A percentile compares a stretch with the other conserved stretches of the same genome.
Evolutionary conservation across 2,797 vertebrate species (phyloP).

Genomic region (Myotis daubentonii): DNA sequence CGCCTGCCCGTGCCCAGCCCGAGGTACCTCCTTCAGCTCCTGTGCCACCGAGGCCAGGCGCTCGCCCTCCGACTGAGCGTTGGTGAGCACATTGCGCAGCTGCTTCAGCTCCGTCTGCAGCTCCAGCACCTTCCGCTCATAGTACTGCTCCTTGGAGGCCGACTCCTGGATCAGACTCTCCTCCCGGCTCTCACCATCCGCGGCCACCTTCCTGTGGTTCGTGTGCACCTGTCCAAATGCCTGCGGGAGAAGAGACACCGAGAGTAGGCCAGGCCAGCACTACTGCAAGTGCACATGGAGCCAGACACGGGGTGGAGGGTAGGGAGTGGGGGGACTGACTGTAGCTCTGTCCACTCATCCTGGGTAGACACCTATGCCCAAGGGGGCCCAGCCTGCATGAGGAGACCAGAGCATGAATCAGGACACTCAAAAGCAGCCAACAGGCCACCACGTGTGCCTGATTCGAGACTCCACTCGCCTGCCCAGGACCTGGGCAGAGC

Average conservation of each 20-base stretch:
- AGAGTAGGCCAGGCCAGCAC: not conserved
- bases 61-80: slow-evolving; percentile 95
- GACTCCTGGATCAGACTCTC: slow-evolving; percentile 97
- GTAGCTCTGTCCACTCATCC: not conserved
- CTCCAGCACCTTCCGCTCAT: slow-evolving; percentile 95
- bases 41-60: slow-evolving; percentile 92
- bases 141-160: slow-evolving; percentile 96
- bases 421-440: not conserved
- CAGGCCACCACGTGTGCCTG: not conserved
- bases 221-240: slow-evolving; percentile 96
- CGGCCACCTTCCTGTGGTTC: slow-evolving; percentile 97
- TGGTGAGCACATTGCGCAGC: slow-evolving; percentile 92
- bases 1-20: slow-evolving; percentile 47
- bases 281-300: not conserved
- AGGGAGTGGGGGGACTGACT: not conserved
- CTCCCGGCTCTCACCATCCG: slow-evolving; percentile 96
- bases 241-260: slow-evolving; percentile 78
- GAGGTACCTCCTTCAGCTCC: slow-evolving; percentile 92
- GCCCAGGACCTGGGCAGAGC: not conserved
- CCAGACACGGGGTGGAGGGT: not conserved
- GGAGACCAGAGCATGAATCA: not conserved
- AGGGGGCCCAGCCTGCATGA: not conserved
- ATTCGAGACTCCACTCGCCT: not conserved
- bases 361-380: not conserved
- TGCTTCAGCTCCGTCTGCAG: slow-evolving; percentile 94